Evolutionary conservation across 2,113 vertebrate species (phyloP), one percentile per base, ranked within the genome.

Genomic region (Pseudonaja textilis): DNA sequence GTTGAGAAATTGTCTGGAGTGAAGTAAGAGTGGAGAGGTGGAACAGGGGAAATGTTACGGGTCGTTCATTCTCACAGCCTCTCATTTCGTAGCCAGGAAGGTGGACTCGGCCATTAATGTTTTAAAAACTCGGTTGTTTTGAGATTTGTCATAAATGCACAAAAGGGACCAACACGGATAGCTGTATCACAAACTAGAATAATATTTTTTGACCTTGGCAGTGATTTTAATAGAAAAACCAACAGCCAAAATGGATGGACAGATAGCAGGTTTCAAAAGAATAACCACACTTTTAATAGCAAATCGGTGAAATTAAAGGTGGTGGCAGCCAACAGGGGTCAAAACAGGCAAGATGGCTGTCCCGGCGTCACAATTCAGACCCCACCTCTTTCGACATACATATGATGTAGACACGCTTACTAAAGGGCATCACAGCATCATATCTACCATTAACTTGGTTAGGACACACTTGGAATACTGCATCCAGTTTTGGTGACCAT

Each of bases 41-140:
- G 5, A 42, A 39, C 6, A 25, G 54, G 88, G 42, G 95, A 95
- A 95, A 57, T 96, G n/a, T 34, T 26, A 91, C 85, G 0, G 90
- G 74, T 9, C 85, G 90, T 93, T 56, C 93, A 91, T 93, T 94
- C 55, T 95, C 89, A 74, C 3, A 34, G 56, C 11, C 56, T n/a
- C 42, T 59, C 47, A 45, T 95, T 8, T 96, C 94, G 95, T 92
- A 93, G 74, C 95, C 16, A 89, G 47, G 39, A 96, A 97, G 6
- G 95, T 56, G 57, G n/a, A 45, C 89, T 42, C 59, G 57, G 69
- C 91, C 92, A 91, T 69, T 93, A 94, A 94, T 92, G 91, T 25
- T 93, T 2, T 5, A 85, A 5, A 81, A 92, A 94, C 0, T 86
- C 64, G 14, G 50, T 1, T 91, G 34, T 59, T 74, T 94, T 94